Conservation (phyloP, 2,797 vertebrate species). For the Mus spretus region DNA sequence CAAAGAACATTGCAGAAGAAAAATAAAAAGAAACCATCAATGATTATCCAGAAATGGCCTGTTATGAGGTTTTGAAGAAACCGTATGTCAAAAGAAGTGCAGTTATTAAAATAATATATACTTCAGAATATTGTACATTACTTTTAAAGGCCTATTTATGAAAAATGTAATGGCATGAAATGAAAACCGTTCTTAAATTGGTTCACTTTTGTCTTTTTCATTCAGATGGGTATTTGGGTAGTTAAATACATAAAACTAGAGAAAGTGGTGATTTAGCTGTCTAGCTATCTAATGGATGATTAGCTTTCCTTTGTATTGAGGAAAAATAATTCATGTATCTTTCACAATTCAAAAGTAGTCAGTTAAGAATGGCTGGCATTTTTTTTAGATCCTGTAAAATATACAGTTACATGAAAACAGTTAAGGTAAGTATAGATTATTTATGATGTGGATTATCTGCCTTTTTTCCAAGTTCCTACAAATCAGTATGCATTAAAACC, state of each 20-base stretch:
- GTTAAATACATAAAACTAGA: not conserved
- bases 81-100: not conserved
- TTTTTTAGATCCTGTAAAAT: slow-evolving; percentile 23
- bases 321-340: slow-evolving; percentile 24
- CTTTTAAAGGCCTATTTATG: not conserved
- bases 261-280: not conserved
- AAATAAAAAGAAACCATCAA: not conserved
- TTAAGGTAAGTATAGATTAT: not conserved
- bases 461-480: slow-evolving; percentile 24
- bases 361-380: not conserved
- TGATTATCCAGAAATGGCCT: not conserved
- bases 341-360: slow-evolving; percentile 41
- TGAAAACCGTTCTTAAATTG: not conserved
- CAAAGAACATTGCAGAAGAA: not conserved
- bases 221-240: not conserved
- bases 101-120: slow-evolving; percentile 8
- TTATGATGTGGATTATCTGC: not conserved
- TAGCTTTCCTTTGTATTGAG: not conserved
- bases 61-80: not conserved
- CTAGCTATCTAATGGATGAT: not conserved
- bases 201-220: slow-evolving; percentile 18
- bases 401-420: not conserved
- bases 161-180: not conserved
- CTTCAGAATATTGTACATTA: slow-evolving; percentile 7
- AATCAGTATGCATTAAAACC: not conserved